phyloP scores from a whole-genome alignment of 2,113 vertebrate species.

The Fulmarus glacialis region DNA sequence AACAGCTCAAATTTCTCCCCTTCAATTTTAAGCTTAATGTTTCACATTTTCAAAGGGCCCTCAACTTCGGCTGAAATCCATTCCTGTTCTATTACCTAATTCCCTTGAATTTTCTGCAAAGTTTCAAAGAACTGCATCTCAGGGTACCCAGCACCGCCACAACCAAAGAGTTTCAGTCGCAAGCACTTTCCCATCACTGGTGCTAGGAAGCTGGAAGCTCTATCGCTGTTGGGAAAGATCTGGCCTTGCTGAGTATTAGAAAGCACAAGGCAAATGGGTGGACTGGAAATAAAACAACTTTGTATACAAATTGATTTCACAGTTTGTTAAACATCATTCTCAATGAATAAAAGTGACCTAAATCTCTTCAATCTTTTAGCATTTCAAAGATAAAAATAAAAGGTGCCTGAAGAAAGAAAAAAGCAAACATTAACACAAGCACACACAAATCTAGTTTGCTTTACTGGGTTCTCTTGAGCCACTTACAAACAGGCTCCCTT shows the following conservation, averaged over 20 bases:
- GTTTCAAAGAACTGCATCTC: fast-evolving
- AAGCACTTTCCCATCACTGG: not conserved
- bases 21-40: not conserved
- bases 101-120: not conserved
- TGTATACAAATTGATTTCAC: not conserved
- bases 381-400: not conserved
- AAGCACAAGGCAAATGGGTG: not conserved
- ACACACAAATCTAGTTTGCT: not conserved
- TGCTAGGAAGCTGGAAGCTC: not conserved
- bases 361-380: not conserved
- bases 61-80: not conserved
- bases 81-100: not conserved
- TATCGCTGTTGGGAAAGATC: not conserved
- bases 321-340: not conserved
- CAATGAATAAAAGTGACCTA: not conserved
- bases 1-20: not conserved
- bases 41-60: not conserved
- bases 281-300: not conserved
- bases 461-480: not conserved
- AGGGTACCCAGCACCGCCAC: not conserved
- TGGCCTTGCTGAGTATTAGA: not conserved
- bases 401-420: not conserved
- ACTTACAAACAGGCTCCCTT: not conserved
- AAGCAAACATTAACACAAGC: not conserved
- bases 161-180: not conserved